phyloP scores from a whole-genome alignment of 2,888 invertebrate genomes.

The Chrysotoxum bicinctum region DNA sequence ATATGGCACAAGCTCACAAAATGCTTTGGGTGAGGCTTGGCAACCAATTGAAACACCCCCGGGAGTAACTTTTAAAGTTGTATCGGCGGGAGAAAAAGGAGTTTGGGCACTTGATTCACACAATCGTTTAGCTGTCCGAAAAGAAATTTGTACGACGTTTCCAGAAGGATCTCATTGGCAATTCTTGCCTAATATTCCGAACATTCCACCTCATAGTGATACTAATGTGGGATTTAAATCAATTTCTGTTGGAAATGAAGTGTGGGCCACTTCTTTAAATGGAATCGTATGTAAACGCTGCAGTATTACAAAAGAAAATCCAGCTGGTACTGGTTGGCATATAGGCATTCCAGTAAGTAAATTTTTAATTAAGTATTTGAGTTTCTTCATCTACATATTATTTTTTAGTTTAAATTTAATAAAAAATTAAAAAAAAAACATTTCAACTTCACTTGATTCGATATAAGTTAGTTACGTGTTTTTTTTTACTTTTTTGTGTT shows the following conservation, averaged over 20 bases:
- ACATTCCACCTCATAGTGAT: constrained; percentile 84
- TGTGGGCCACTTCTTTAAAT: constrained; percentile 89
- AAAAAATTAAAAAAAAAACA: too few relatives aligned
- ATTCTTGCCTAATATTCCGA: constrained; percentile 84
- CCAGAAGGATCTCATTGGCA: constrained; percentile 95
- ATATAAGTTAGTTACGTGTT: too few relatives aligned
- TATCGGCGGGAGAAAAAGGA: constrained; percentile 87
- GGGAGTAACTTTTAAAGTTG: constrained; percentile 86
- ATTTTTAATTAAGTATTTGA: too few relatives aligned
- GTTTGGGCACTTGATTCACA: constrained; percentile 92
- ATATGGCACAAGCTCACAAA: constrained; percentile 87
- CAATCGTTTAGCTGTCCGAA: constrained; percentile 89
- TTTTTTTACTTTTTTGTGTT: too few relatives aligned
- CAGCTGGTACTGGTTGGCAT: constrained; percentile 91
- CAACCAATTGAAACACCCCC: constrained; percentile 89
- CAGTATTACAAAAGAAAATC: constrained; percentile 88
- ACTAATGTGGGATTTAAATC: constrained; percentile 85
- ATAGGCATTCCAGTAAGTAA: constrained; percentile 83
- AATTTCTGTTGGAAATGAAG: constrained; percentile 87
- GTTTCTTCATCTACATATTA: too few relatives aligned
- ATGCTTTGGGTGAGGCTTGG: constrained; percentile 88
- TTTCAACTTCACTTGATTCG: too few relatives aligned
- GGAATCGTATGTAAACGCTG: constrained; percentile 88
- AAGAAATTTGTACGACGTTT: constrained; percentile 88
- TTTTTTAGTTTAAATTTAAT: too few relatives aligned